These are phyloP conservation scores for Fragum whitleyi DNA, from an alignment of 2,888 invertebrate genomes.

Conservation along the genomic window DNA sequence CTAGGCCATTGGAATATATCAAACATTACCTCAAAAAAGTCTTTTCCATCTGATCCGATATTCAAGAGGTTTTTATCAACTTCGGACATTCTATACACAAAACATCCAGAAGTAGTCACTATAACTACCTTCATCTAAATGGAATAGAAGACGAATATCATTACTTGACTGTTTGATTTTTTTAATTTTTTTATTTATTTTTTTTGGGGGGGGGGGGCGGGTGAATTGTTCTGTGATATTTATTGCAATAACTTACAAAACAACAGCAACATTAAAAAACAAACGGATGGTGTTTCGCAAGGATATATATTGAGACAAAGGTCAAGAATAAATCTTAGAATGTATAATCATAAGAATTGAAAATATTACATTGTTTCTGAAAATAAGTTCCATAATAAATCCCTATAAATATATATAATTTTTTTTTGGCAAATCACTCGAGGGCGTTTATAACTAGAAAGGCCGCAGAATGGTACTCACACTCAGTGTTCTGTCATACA, in stretches of 20 bases:
- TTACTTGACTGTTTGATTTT: not conserved
- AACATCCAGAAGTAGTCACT: not conserved
- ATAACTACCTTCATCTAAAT: slow-evolving; percentile 5
- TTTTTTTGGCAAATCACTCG: too few relatives aligned
- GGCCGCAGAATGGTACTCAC: too few relatives aligned
- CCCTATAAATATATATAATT: too few relatives aligned
- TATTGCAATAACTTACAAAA: not conserved
- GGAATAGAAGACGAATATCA: not conserved
- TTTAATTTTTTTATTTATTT: not conserved
- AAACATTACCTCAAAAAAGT: slow-evolving; percentile 17
- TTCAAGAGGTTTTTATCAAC: slow-evolving; percentile 1
- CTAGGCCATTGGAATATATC: too few relatives aligned
- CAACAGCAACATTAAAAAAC: not conserved
- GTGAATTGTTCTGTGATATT: not conserved
- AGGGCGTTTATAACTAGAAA: too few relatives aligned
- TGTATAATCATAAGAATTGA: too few relatives aligned
- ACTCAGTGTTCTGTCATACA: slow-evolving; percentile 16
- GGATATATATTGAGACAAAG: too few relatives aligned
- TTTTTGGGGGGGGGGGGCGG: too few relatives aligned
- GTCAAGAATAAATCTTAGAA: too few relatives aligned
- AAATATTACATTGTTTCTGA: too few relatives aligned
- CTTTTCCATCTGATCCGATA: not conserved
- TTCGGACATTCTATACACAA: slow-evolving; percentile 12
- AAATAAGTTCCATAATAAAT: too few relatives aligned
- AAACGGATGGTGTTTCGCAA: not conserved